These are phyloP conservation scores for Suillia variegata DNA, from an alignment of 2,888 invertebrate genomes.

Conservation along the genomic window DNA sequence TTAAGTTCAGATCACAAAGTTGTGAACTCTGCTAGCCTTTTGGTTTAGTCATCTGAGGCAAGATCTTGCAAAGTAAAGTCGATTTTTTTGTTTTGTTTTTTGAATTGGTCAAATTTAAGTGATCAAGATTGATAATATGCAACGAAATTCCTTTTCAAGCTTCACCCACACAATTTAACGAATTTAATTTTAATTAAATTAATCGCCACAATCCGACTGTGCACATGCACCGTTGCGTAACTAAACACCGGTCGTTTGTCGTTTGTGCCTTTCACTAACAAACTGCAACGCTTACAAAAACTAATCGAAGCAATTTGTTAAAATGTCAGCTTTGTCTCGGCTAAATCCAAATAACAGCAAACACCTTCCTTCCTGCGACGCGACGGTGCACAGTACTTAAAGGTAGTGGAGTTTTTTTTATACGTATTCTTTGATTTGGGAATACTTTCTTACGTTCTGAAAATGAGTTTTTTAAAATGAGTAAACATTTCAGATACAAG, in stretches of 20 bases:
- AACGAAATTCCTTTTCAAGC: too few relatives aligned
- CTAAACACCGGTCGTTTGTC: conserved; percentile 27
- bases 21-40: too few relatives aligned
- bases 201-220: conserved; percentile 22
- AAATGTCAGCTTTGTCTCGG: conserved; percentile 38
- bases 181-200: conserved; percentile 30
- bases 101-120: too few relatives aligned
- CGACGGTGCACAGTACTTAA: conserved; percentile 17
- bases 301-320: conserved; percentile 42
- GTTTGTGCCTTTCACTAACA: conserved; percentile 12
- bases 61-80: too few relatives aligned
- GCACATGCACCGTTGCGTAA: conserved; percentile 37
- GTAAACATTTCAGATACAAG: neutral
- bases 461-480: too few relatives aligned
- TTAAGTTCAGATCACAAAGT: too few relatives aligned
- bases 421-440: too few relatives aligned
- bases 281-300: conserved; percentile 32
- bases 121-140: too few relatives aligned
- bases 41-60: too few relatives aligned
- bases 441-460: too few relatives aligned
- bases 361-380: conserved; percentile 26
- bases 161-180: neutral
- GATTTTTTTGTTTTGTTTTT: too few relatives aligned
- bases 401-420: too few relatives aligned
- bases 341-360: conserved; percentile 20